Base-by-base conservation (phyloP, 2,888 invertebrate genomes). In the Leptura quadrifasciata region DNA sequence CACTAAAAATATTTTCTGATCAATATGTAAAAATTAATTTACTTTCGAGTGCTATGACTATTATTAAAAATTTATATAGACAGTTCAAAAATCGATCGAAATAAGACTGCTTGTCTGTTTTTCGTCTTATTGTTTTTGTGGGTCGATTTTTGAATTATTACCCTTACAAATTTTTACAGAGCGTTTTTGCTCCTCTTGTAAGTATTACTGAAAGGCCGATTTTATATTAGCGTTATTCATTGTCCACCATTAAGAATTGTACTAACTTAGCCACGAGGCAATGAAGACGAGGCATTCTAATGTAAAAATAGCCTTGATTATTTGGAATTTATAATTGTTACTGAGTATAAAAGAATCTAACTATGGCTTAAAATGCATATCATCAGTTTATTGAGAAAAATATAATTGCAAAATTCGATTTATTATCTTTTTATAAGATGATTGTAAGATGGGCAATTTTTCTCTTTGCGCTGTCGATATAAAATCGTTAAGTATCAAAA, bases 101-200 rank as follows among this genome's bases (percentile, higher is more conserved):
- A 86, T 85, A 88, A 88, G 88, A 87, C 88, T 73, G 55, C 77
- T 83, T 78, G 74, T 76, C 70, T 47, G 69, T 77, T 82, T 84
- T 84, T 83, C 81, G 87, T 87, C 88, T 88, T 89, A 85, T 88
- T 88, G 85, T 83, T 83, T 81, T 88, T 89, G 89, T 88, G 81
- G 89, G 87, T 86, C 89, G 86, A 89, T 88, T 88, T 87, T 88
- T 86, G 86, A 86, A 78, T 72, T 76, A 35, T 60, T 78, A 78
- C 65, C 15, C 21, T 18, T 20, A 35, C 67, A 71, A 54, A 35
- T 18, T 65, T 74, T 39, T 54, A 58, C 12, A 27, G 65, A 24
- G 57, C 21, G 60, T 24, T 55, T 64, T 67, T 68, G 47, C 58
- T 57, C 52, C 24, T 35, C 57, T 27, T 27, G 60, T 68, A 24